Conservation (phyloP, 2,888 invertebrate species). For the Leptopilina drosophilae region DNA sequence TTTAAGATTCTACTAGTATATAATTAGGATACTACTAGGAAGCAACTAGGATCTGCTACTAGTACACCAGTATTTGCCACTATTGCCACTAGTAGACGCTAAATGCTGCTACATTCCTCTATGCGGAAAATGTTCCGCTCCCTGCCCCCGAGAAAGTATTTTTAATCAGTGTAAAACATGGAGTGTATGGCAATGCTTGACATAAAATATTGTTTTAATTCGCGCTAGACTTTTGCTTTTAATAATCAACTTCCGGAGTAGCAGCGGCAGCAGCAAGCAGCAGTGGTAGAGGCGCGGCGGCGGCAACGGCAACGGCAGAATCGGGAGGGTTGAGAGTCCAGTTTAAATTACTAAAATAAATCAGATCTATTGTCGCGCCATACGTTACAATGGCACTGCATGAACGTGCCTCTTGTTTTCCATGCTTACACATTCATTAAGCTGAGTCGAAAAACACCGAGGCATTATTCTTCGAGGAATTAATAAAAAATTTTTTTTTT, state of each 20-base stretch:
- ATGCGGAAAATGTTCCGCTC: no score
- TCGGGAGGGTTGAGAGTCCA: constrained; percentile 53
- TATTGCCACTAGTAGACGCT: no score
- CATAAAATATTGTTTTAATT: constrained; percentile 61
- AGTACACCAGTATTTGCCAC: no score
- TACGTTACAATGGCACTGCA: constrained; percentile 36
- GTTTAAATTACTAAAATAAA: constrained; percentile 64
- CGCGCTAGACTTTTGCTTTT: constrained; percentile 56
- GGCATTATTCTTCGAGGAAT: not conserved
- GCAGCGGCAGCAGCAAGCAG: no score
- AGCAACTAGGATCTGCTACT: no score
- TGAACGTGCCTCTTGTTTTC: constrained; percentile 27
- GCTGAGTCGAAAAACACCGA: not conserved
- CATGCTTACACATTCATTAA: constrained; percentile 18
- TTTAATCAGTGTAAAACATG: not conserved
- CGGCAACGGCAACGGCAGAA: no score
- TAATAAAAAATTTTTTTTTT: not conserved
- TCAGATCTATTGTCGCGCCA: constrained; percentile 58
- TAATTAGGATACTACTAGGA: no score
- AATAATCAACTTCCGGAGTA: constrained; percentile 55
- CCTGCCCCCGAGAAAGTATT: not conserved
- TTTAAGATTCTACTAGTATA: no score
- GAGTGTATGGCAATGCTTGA: not conserved
- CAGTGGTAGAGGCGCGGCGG: not conserved
- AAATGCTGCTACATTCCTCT: no score